Evolutionary conservation across 2,113 vertebrate genomes (phyloP), one percentile per base, ranked within the genome.

Genomic region (Polypterus senegalus): DNA sequence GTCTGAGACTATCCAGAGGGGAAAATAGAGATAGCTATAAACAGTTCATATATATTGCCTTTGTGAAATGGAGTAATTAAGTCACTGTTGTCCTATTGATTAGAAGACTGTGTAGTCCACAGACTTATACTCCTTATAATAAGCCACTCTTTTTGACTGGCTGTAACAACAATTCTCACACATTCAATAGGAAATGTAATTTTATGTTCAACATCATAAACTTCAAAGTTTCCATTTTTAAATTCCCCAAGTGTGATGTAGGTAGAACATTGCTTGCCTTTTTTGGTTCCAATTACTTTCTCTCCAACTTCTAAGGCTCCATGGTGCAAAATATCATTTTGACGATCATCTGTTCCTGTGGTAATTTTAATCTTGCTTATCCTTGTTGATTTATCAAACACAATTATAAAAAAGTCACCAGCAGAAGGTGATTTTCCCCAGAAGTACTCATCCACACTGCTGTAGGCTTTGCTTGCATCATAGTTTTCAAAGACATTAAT

Each of bases 401-500:
- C 78, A 67, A 97, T 86, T 46, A 92, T 74, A 63, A 94, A 98
- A 66, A 91, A 88, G 60, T 99, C 93, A 55, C 96, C 95, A 1
- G 78, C 88, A 11, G 86, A 89, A 6, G 94, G 93, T 62, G 95
- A 81, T 68, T 98, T 99, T 0, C 93, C 93, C 95, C 96, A 99
- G 64, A 99, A 99, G 65, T 98, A 99, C 53, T 97, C 95, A 47
- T 98, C 94, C 59, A 91, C 87, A 6, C 86, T 90, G 72, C 95
- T 97, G 59, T 98, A 98, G 6, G 93, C 95, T 74, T 94, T 97
- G 66, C 88, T 86, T 53, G 91, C 88, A 0, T 95, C 92, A 6
- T 98, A 98, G 77, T 86, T 95, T 70, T 98, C 95, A 74, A 98
- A 98, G 61, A 97, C 92, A 65, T 94, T 94, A 78, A 98, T 98